These are phyloP conservation scores for Lacerta viridis DNA, from an alignment of 2,797 vertebrate genomes.

Conservation along the genomic window DNA sequence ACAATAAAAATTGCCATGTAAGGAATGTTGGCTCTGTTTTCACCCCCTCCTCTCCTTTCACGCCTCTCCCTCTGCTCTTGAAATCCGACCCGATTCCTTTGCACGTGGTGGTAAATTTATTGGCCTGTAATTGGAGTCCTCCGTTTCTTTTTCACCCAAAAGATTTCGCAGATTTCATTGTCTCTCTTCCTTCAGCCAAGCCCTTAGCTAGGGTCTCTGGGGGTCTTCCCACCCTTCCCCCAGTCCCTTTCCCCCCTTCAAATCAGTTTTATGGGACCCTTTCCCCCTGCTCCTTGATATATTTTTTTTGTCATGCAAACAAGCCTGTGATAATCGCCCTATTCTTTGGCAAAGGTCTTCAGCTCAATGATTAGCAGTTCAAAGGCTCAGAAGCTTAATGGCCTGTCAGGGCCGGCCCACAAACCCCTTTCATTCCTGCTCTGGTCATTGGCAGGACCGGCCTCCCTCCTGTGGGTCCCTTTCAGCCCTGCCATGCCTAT, in stretches of 20 bases:
- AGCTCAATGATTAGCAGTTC: constrained; percentile 82
- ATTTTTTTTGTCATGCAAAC: constrained; percentile 84
- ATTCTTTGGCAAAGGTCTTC: constrained; percentile 83
- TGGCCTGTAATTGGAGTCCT: constrained; percentile 84
- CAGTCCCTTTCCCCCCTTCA: constrained; percentile 75
- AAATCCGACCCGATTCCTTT: constrained; percentile 75
- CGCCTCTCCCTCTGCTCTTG: constrained; percentile 77
- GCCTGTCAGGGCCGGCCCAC: constrained; percentile 12
- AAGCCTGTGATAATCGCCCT: constrained; percentile 79
- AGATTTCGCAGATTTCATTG: constrained; percentile 88
- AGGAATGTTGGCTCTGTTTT: constrained; percentile 78
- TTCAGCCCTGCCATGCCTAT: not conserved
- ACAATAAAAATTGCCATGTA: constrained; percentile 75
- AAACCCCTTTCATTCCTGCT: constrained; percentile 63
- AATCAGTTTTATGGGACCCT: constrained; percentile 81
- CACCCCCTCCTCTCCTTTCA: constrained; percentile 61
- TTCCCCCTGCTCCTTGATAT: not conserved
- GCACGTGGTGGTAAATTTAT: constrained; percentile 19
- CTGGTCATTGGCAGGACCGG: constrained; percentile 25
- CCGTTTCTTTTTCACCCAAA: constrained; percentile 54
- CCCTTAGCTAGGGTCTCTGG: constrained; percentile 77
- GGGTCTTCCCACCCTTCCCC: constrained; percentile 52
- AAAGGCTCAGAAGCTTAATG: constrained; percentile 70
- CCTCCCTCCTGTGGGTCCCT: not conserved
- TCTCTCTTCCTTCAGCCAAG: constrained; percentile 84